These are phyloP conservation scores for Tanypteryx hageni DNA, from an alignment of 2,888 invertebrate species.

Conservation along the genomic window DNA sequence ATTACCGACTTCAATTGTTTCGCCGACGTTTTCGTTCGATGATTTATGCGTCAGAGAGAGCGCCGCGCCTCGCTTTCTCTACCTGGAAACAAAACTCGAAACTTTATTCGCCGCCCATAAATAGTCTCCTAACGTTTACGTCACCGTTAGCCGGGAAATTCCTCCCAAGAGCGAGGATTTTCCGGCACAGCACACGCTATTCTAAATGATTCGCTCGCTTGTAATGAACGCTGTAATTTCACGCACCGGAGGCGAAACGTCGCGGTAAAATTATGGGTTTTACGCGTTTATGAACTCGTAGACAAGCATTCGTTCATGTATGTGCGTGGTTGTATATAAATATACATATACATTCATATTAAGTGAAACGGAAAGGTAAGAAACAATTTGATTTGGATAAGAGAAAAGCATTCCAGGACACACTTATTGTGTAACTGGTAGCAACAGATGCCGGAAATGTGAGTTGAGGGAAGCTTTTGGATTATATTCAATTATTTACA, in stretches of 20 bases:
- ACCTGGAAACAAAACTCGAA: background rate
- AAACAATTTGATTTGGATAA: no score
- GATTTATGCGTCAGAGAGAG: background rate
- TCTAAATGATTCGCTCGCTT: background rate
- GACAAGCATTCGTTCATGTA: no score
- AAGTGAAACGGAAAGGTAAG: no score
- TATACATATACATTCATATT: no score
- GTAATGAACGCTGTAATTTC: background rate
- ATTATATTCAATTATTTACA: no score
- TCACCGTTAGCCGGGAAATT: background rate
- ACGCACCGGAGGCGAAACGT: background rate
- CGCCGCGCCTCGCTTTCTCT: background rate
- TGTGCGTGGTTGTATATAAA: no score
- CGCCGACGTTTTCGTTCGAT: background rate
- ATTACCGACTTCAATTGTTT: slow-evolving; percentile 19
- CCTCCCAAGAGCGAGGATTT: background rate
- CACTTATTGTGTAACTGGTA: no score
- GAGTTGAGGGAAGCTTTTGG: no score
- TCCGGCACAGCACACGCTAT: background rate
- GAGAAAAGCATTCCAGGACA: no score
- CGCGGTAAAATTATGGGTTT: background rate
- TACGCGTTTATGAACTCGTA: no score
- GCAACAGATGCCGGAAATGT: no score
- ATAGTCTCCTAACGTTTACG: background rate
- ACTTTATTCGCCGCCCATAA: slow-evolving; percentile 12